Conservation (phyloP, 1,140 invertebrate species). For the Tetraneura akinire region DNA sequence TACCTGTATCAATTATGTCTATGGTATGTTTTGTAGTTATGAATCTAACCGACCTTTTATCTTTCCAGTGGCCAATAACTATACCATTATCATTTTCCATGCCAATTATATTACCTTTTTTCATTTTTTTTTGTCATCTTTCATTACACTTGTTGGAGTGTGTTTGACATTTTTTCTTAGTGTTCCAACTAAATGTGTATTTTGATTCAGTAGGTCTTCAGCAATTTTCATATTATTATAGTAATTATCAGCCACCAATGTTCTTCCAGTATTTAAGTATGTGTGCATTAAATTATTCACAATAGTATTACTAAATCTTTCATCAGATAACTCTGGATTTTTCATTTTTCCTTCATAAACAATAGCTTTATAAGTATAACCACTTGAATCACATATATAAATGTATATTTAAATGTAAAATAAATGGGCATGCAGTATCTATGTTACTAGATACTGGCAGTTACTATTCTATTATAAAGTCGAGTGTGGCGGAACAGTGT, state of each 20-base stretch:
- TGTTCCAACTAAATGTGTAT: slow-evolving; percentile 52
- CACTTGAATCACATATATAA: slow-evolving; percentile 21
- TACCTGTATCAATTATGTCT: slow-evolving; percentile 45
- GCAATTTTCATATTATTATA: slow-evolving; percentile 52
- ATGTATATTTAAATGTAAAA: too few relatives aligned
- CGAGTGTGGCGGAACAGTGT: background rate
- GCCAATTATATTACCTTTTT: slow-evolving; percentile 43
- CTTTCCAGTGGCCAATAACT: slow-evolving; percentile 56
- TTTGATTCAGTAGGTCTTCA: slow-evolving; percentile 34
- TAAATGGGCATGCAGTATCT: too few relatives aligned
- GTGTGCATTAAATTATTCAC: background rate
- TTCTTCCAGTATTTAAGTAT: slow-evolving; percentile 21
- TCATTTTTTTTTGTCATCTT: slow-evolving; percentile 40
- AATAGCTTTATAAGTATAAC: slow-evolving; percentile 16
- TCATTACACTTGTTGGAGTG: slow-evolving; percentile 45
- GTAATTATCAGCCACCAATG: slow-evolving; percentile 51
- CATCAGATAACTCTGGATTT: slow-evolving; percentile 8
- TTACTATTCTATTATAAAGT: background rate
- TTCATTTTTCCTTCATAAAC: slow-evolving; percentile 22
- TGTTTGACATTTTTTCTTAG: slow-evolving; percentile 52
- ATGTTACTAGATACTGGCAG: background rate
- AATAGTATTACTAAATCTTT: slow-evolving; percentile 6
- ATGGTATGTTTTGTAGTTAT: slow-evolving; percentile 53
- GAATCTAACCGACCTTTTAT: slow-evolving; percentile 55
- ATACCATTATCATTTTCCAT: slow-evolving; percentile 52